Conservation (phyloP, 2,113 vertebrate species). For the Centropus unirufus region DNA sequence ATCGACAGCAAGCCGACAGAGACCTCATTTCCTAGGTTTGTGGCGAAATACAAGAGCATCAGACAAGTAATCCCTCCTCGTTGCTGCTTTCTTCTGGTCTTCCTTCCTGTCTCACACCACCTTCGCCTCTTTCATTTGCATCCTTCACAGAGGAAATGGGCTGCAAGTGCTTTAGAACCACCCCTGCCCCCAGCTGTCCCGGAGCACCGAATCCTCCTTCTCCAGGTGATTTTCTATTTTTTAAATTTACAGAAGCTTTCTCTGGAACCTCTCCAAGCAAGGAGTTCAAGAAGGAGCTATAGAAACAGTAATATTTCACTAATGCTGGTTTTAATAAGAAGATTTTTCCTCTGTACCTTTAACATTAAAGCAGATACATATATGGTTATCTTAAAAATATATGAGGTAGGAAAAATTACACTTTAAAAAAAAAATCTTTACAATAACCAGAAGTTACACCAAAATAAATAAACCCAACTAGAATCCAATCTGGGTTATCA, state of each 20-base stretch:
- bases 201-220: not conserved
- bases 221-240: fast-evolving
- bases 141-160: not conserved
- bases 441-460: not conserved
- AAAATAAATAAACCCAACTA: not conserved
- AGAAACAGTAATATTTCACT: not conserved
- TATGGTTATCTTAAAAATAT: no score
- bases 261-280: not conserved
- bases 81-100: fast-evolving
- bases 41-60: fast-evolving
- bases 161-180: not conserved
- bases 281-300: not conserved
- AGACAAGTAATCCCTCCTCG: not conserved
- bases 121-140: not conserved
- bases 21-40: not conserved
- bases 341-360: not conserved
- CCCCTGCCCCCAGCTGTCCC: not conserved
- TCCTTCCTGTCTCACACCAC: not conserved
- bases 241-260: not conserved
- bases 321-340: not conserved
- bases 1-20: not conserved
- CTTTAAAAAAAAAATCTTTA: not conserved
- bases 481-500: not conserved
- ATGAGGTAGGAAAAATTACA: no score
- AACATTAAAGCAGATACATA: not conserved